Percentiles rank a stretch among this genome's conserved stretches.
Conservation (phyloP, 92 coral and sea anemone species). For the Zoanthus solanderi region DNA sequence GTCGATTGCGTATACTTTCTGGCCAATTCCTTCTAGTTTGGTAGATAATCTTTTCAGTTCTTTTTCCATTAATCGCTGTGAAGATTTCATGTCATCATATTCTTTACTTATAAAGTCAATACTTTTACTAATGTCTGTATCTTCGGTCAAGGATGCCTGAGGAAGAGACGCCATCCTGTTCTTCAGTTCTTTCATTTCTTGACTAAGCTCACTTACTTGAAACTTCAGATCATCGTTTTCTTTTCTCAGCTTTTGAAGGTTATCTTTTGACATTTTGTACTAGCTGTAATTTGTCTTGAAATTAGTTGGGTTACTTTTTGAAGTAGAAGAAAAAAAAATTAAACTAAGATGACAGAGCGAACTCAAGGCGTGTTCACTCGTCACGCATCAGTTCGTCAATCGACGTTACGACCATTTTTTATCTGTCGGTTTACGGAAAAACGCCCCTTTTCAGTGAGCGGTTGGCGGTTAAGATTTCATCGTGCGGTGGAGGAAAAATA, state of each 20-base stretch:
- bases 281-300: too few relatives aligned
- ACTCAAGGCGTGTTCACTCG: too few relatives aligned
- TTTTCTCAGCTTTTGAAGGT: constrained; percentile 13
- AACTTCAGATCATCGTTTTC: constrained; percentile 3
- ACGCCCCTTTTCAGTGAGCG: too few relatives aligned
- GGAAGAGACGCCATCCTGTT: constrained; percentile 23
- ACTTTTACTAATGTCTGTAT: neutral
- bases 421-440: too few relatives aligned
- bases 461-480: too few relatives aligned
- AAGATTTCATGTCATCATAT: constrained; percentile 14
- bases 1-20: constrained; percentile 41
- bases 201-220: constrained; percentile 28
- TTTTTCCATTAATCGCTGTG: constrained; percentile 3
- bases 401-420: too few relatives aligned
- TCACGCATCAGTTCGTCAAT: too few relatives aligned
- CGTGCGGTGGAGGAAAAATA: too few relatives aligned
- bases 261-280: constrained; percentile 4
- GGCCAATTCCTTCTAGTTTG: constrained; percentile 23
- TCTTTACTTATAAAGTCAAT: constrained; percentile 11
- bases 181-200: constrained; percentile 23
- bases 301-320: too few relatives aligned
- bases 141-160: constrained; percentile 2
- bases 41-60: neutral
- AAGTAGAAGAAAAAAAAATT: too few relatives aligned
- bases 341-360: too few relatives aligned